Conservation (phyloP, 2,797 vertebrate genomes). For the Notolabrus celidotus region DNA sequence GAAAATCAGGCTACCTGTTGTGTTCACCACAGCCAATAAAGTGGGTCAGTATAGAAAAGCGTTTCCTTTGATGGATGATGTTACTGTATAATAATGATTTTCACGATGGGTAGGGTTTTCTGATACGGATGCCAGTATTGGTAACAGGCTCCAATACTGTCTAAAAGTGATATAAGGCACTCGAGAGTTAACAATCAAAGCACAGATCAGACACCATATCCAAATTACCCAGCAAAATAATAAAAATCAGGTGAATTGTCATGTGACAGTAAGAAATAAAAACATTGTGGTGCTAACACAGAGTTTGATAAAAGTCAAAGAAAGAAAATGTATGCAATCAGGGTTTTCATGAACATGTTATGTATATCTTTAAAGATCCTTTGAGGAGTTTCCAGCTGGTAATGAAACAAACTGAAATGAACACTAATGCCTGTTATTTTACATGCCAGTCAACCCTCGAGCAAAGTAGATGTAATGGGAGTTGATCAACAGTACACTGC, state of each 20-base stretch:
- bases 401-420: too few species aligned
- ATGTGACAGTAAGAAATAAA: too few species aligned
- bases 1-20: constrained; percentile 29
- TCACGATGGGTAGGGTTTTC: not conserved
- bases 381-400: too few species aligned
- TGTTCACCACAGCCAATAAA: constrained; percentile 24
- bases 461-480: too few species aligned
- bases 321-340: too few species aligned
- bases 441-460: too few species aligned
- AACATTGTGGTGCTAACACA: too few species aligned
- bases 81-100: constrained; percentile 7
- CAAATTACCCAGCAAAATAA: not conserved
- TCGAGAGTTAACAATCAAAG: not conserved
- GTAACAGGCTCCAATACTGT: not conserved
- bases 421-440: too few species aligned
- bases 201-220: not conserved
- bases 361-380: too few species aligned
- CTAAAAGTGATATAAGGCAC: not conserved
- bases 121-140: not conserved
- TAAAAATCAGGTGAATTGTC: not conserved
- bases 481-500: too few species aligned
- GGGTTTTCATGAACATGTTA: too few species aligned
- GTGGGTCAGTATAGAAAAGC: constrained; percentile 14
- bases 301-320: too few species aligned
- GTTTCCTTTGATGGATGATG: constrained; percentile 28